Conservation (phyloP, 2,888 invertebrate species). For the Pocota personata region DNA sequence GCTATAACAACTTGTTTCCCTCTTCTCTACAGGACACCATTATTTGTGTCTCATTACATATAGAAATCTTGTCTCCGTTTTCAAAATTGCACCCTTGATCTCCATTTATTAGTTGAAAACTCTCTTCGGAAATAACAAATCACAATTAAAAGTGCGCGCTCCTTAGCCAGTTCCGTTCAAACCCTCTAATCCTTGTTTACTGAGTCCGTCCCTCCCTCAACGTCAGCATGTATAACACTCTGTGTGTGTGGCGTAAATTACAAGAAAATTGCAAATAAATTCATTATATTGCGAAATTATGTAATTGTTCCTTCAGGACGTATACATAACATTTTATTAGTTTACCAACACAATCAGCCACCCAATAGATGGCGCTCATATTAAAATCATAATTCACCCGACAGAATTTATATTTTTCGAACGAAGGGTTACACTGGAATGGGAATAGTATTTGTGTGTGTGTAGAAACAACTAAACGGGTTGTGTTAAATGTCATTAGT, state of each 20-base stretch:
- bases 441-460: background rate
- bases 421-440: background rate
- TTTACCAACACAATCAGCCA: conserved; percentile 20
- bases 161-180: conserved; percentile 1
- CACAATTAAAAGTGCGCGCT: conserved; percentile 65
- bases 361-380: conserved; percentile 69
- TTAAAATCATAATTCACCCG: conserved; percentile 70
- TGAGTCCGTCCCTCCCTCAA: conserved; percentile 11
- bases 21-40: background rate
- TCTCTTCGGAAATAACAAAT: conserved; percentile 51
- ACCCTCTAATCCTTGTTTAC: background rate
- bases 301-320: conserved; percentile 72
- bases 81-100: conserved; percentile 61
- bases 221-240: background rate
- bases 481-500: conserved; percentile 65
- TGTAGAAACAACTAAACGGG: conserved; percentile 29
- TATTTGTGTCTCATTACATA: conserved; percentile 5
- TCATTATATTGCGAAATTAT: conserved; percentile 70
- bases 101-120: conserved; percentile 56
- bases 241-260: conserved; percentile 52
- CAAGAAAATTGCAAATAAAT: conserved; percentile 72
- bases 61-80: conserved; percentile 18
- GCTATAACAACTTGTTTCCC: no score
- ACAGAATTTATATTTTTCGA: conserved; percentile 55
- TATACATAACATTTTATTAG: conserved; percentile 72